Evolutionary conservation across 1,140 invertebrate species (phyloP), one percentile per base, ranked within the genome.

Genomic region (Andricus grossulariae): DNA sequence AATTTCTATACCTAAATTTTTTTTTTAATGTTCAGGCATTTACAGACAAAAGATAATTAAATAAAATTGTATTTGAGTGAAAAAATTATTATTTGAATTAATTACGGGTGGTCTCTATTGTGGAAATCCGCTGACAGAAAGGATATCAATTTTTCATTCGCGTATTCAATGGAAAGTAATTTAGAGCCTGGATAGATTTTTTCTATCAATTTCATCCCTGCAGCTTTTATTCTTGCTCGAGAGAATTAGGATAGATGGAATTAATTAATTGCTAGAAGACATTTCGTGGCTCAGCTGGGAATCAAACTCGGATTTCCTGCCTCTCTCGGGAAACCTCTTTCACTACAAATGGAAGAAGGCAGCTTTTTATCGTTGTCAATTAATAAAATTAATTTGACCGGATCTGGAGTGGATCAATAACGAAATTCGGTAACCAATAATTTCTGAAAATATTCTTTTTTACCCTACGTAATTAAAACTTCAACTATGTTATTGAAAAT

Each of bases 261-360:
- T 60, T 60, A 60, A 60, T 60, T 60, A 60, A 60, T 60, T 60
- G 19, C 21, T 21, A 55, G 54, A 60, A 60, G 25, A 25, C 21
- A 60, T 60, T 60, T 60, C 18, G 54, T 55, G 18, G 7, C 57
- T 60, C 57, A 32, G 19, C 57, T 15, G 57, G 57, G 57, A 60
- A 60, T 60, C 21, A 60, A 39, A 60, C 25, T 21, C 57, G 57
- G 25, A 60, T 60, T 60, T 60, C 21, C 21, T 60, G 8, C 16
- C 18, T 39, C 55, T 57, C 25, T 60, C 13, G 21, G 21, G 25
- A 60, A 60, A 60, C 57, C 19, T 39, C 15, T 60, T 60, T 32
- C 21, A 15, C 25, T 21, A 21, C 11, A 60, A 32, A 60, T 13
- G 12, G 32, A 60, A 60, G 3, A 32, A 60, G 32, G 5, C 21